Evolutionary conservation across 1,140 invertebrate genomes (phyloP), one percentile per base, ranked within the genome.

Genomic region (Eufriesea mexicana): DNA sequence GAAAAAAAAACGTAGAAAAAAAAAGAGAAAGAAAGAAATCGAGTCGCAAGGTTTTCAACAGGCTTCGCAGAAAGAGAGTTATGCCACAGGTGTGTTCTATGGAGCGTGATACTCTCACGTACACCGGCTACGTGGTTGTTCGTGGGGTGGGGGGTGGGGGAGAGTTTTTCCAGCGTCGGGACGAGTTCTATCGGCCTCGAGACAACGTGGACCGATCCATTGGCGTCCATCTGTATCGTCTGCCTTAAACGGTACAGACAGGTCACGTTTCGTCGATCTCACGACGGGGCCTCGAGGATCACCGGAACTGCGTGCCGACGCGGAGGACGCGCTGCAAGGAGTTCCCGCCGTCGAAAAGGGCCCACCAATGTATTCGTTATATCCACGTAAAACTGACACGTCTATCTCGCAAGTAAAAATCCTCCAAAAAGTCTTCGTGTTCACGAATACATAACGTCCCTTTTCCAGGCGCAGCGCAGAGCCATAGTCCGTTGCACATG

Each of bases 21-120:
- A 71, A 57, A 77, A 16, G 16, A 61, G 5, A 76, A 55, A n/a
- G 42, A 77, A 71, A 74, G 54, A 87, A 67, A 84, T 54, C 72
- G 77, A 87, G 72, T 85, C 64, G 76, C 61, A 72, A 71, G 78
- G 76, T 80, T 77, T 61, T 64, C 45, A 76, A 86, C 28, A 83
- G 81, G 78, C 81, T 86, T 78, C 51, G 79, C 77, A 86, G 72
- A 79, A 61, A 25, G 68, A 87, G 66, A 79, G 73, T 81, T 90
- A 90, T 75, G 84, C 47, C 74, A 85, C 62, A 86, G 77, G 89
- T 90, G 79, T 79, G 84, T 79, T 88, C 82, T 89, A 84, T 86
- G 84, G 79, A 89, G 86, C 84, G 86, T 90, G 89, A 88, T 84
- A 77, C 84, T 90, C 85, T 90, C 88, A 86, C 86, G 88, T 90